These are phyloP conservation scores for Pammene fasciana DNA, from an alignment of 2,888 invertebrate genomes.

Conservation along the genomic window DNA sequence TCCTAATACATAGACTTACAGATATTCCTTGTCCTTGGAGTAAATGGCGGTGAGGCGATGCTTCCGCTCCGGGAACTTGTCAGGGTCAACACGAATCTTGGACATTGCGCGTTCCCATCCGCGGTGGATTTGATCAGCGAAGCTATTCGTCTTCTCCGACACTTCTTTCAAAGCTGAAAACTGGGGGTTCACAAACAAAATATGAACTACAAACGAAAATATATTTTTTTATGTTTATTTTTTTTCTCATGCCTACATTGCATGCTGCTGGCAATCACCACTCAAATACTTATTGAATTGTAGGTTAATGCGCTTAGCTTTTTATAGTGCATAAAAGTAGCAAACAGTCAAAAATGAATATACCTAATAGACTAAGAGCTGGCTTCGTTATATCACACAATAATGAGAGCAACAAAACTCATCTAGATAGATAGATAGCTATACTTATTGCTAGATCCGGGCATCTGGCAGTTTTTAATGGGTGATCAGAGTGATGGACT, in stretches of 20 bases:
- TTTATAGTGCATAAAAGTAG: constrained; percentile 5
- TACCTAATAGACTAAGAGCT: too few relatives aligned
- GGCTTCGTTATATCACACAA: too few relatives aligned
- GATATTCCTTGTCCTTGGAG: constrained; percentile 94
- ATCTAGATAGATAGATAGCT: too few relatives aligned
- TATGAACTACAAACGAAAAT: too few relatives aligned
- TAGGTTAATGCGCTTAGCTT: not conserved
- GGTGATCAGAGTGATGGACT: too few relatives aligned
- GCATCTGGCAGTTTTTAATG: too few relatives aligned
- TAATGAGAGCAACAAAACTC: too few relatives aligned
- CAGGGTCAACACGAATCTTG: constrained; percentile 86
- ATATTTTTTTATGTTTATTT: too few relatives aligned
- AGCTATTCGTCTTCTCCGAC: constrained; percentile 83
- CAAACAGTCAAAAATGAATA: not conserved
- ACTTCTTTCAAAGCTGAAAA: constrained; percentile 85
- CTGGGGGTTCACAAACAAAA: constrained; percentile 61
- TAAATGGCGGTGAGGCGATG: constrained; percentile 94
- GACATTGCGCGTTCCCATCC: constrained; percentile 83
- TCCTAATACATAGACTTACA: constrained; percentile 84
- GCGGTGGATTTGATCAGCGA: constrained; percentile 82
- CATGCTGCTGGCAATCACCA: constrained; percentile 20
- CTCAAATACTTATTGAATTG: constrained; percentile 2
- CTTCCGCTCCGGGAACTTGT: constrained; percentile 88
- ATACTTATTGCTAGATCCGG: too few relatives aligned
- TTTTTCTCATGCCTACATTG: constrained; percentile 8